These are phyloP conservation scores for Pseudorhiza aurosa DNA, from an alignment of 30 jellyfish, hydroid and myxozoan genomes.

Conservation along the genomic window DNA sequence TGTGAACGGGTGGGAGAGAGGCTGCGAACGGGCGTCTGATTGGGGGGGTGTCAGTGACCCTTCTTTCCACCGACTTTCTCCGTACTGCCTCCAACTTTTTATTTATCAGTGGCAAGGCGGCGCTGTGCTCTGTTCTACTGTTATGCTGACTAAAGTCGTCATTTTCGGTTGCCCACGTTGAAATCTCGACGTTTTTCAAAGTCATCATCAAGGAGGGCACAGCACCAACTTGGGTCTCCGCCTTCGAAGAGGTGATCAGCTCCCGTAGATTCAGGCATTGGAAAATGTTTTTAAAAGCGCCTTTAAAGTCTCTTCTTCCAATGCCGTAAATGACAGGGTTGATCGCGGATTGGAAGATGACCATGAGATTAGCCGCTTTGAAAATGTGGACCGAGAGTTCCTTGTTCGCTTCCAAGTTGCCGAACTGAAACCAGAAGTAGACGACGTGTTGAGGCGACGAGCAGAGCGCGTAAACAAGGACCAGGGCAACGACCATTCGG, in stretches of 20 bases:
- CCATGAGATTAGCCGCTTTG: constrained; percentile 75
- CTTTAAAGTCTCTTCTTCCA: constrained; percentile 81
- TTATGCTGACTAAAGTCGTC: not conserved
- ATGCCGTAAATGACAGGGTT: constrained; percentile 96
- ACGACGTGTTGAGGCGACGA: constrained; percentile 89
- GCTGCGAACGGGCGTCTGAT: not conserved
- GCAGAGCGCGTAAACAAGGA: constrained; percentile 87
- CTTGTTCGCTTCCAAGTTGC: constrained; percentile 27
- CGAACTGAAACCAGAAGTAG: constrained; percentile 73
- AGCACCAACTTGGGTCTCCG: not conserved
- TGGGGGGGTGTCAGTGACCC: constrained; percentile 58
- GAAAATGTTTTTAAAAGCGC: constrained; percentile 69
- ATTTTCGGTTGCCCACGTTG: not conserved
- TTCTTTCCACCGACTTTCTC: not conserved
- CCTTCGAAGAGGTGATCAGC: not conserved
- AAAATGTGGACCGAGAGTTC: constrained; percentile 27
- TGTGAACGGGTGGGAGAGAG: not conserved
- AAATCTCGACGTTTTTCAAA: not conserved
- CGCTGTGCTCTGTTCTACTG: not conserved
- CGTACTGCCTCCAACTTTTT: not conserved
- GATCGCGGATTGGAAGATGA: constrained; percentile 84
- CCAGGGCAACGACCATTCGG: constrained; percentile 89
- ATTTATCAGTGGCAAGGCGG: not conserved
- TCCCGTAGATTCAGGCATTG: constrained; percentile 17
- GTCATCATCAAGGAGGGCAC: not conserved